phyloP scores from a whole-genome alignment of 2,113 vertebrate genomes.

The Coptodon bakossiorum region DNA sequence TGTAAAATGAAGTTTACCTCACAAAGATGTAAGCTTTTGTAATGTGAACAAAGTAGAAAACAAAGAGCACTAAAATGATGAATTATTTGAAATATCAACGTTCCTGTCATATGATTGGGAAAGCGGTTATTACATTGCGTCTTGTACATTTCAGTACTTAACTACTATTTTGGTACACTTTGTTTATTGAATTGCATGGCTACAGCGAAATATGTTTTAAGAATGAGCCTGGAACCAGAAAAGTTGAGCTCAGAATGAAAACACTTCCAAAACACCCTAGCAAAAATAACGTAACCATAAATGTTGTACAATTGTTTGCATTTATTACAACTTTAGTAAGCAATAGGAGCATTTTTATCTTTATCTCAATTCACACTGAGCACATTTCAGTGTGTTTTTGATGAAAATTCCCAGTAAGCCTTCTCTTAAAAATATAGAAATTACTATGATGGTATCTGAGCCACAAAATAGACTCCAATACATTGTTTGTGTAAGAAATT shows the following conservation, averaged over 20 bases:
- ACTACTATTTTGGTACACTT: background rate
- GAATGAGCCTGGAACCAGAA: background rate
- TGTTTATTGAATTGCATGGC: background rate
- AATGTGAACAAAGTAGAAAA: background rate
- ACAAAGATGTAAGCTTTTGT: background rate
- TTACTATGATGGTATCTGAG: background rate
- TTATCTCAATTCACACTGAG: background rate
- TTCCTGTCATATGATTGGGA: background rate
- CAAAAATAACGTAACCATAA: background rate
- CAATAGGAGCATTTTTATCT: background rate
- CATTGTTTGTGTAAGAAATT: background rate
- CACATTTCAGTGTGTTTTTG: background rate
- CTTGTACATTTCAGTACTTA: background rate
- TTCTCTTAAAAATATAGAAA: background rate
- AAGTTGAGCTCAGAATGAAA: background rate
- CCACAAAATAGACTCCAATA: background rate
- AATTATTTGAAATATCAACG: background rate
- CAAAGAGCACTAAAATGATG: background rate
- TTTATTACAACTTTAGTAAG: background rate
- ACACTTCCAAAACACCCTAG: rapidly evolving
- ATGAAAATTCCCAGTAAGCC: background rate
- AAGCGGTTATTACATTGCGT: background rate
- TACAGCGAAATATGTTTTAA: background rate
- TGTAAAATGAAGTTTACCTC: background rate
- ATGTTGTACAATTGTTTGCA: background rate